Percentiles rank a stretch among this genome's conserved stretches.
These are phyloP conservation scores for Pipistrellus nathusii DNA, from an alignment of 2,797 vertebrate species.

Conservation along the genomic window DNA sequence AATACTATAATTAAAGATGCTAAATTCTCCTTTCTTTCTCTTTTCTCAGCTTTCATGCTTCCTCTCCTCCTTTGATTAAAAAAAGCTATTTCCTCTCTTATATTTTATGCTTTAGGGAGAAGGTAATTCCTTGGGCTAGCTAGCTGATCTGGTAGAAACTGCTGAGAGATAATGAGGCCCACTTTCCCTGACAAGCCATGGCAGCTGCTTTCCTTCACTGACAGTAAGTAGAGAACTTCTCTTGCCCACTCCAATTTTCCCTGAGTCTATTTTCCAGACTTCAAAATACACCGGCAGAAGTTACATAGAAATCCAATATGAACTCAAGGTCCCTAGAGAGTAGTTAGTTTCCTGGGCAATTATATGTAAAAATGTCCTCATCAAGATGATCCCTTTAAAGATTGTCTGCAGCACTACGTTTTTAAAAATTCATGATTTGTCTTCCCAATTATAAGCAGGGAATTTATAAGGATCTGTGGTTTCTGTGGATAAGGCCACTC, in stretches of 20 bases:
- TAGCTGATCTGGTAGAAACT: slow-evolving; percentile 43
- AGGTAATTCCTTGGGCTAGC: slow-evolving; percentile 42
- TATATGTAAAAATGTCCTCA: slow-evolving; percentile 75
- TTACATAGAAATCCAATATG: slow-evolving; percentile 65
- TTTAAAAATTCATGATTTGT: slow-evolving; percentile 69
- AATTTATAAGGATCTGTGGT: slow-evolving; percentile 41
- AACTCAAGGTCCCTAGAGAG: slow-evolving; percentile 64
- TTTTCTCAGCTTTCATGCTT: background rate
- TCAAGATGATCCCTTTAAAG: slow-evolving; percentile 64
- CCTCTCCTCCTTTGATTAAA: background rate
- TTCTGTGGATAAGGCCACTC: slow-evolving; percentile 46
- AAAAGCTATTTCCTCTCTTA: slow-evolving; percentile 34
- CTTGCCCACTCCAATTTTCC: slow-evolving; percentile 72
- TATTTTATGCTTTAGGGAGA: slow-evolving; percentile 54
- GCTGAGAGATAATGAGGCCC: slow-evolving; percentile 67
- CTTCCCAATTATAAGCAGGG: slow-evolving; percentile 59
- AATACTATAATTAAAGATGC: background rate
- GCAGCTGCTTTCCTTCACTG: slow-evolving; percentile 65
- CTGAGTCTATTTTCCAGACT: slow-evolving; percentile 65
- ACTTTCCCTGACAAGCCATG: slow-evolving; percentile 68
- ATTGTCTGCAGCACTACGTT: slow-evolving; percentile 41
- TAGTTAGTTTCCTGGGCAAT: slow-evolving; percentile 71
- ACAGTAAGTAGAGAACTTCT: slow-evolving; percentile 59
- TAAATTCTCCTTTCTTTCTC: background rate
- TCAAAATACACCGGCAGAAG: slow-evolving; percentile 74